Percentiles rank a stretch among this genome's conserved stretches.
Conservation (phyloP, 2,888 invertebrate genomes). For the Epsilonema sp. region DNA sequence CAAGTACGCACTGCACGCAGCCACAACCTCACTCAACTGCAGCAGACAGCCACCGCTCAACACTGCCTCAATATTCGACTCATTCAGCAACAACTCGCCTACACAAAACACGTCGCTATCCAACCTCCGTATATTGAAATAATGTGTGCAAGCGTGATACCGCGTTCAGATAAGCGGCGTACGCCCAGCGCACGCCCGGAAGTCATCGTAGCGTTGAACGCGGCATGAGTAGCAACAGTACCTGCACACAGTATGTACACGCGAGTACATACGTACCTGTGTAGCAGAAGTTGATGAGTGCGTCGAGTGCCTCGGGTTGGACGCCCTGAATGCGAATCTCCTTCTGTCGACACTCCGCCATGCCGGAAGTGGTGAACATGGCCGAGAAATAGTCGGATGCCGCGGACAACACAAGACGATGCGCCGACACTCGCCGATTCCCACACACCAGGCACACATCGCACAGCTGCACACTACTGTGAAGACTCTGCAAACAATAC, state of each 20-base stretch:
- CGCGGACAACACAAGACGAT: conserved; percentile 67
- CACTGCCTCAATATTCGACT: conserved; percentile 72
- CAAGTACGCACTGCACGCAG: conserved; percentile 69
- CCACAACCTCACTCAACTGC: conserved; percentile 59
- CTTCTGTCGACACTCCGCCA: conserved; percentile 58
- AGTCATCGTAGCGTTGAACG: no score
- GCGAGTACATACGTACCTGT: no score
- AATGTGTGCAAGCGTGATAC: no score
- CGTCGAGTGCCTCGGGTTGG: conserved; percentile 61
- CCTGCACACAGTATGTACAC: no score
- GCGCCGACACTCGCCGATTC: conserved; percentile 47
- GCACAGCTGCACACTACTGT: no score
- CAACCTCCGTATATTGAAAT: no score
- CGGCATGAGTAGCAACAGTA: no score
- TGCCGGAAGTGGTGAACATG: conserved; percentile 76
- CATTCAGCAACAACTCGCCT: conserved; percentile 54
- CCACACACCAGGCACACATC: conserved; percentile 53
- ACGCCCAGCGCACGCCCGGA: no score
- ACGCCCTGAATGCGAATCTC: conserved; percentile 66
- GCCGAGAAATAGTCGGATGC: conserved; percentile 84
- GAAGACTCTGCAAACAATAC: no score
- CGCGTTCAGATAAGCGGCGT: no score
- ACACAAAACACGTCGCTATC: no score
- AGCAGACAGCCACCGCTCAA: conserved; percentile 65
- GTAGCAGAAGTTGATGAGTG: conserved; percentile 71